Base-by-base conservation (phyloP, 2,113 vertebrate genomes). In the Camelus bactrianus region DNA sequence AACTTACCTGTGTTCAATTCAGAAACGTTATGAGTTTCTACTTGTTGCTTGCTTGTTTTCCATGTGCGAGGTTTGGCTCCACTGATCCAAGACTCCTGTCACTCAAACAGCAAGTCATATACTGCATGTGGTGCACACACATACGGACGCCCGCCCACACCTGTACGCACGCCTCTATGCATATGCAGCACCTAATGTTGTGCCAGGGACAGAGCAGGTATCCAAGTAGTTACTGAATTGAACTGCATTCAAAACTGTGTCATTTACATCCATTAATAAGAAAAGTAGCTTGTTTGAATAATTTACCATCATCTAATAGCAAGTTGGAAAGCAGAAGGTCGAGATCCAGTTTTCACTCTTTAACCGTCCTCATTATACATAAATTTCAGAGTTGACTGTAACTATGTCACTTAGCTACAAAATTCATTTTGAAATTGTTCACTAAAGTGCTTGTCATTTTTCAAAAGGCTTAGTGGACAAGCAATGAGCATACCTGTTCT, bases 281-380 rank as follows among this genome's bases (percentile, higher is more conserved):
- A 69, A 64, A 95, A 80, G 19, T 28, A 19, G 6, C 20, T 95
- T 58, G n/a, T 48, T 94, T 91, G 70, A 90, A 77, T 87, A 50
- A 52, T 35, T 92, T 69, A n/a, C 2, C 35, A 50, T 12, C 17
- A 52, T 60, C 58, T 80, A 75, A 67, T 0, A 70, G 35, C 60
- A 85, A 60, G n/a, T 46, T 50, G 26, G 22, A 60, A 96, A 88
- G 35, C 16, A 54, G n/a, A 65, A 76, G 17, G 20, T 22, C 10
- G 10, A 80, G 24, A 42, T 9, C 24, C 42, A 54, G 1, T 80
- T 64, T 82, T 65, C 26, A 65, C 38, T 76, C 73, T 56, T 89
- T 67, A 28, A 35, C 48, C 75, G 5, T 56, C 28, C 32, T 90
- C 64, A 65, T 24, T 35, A 70, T 22, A 48, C 28, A n/a, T 77